Conservation (phyloP, 1,140 invertebrate species). For the Tetraneura akinire region DNA sequence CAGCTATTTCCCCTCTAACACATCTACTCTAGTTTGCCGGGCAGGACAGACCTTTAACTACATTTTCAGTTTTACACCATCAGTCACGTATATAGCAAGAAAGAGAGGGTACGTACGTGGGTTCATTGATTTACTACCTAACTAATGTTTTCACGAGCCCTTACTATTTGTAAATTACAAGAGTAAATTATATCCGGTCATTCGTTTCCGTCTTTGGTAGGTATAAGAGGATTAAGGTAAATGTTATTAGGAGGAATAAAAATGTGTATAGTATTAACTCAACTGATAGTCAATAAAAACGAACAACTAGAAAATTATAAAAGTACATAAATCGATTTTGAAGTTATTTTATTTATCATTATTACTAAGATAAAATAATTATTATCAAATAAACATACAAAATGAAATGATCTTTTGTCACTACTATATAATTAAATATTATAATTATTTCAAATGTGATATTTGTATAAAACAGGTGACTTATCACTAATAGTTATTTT, state of each 20-base stretch:
- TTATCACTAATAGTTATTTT: no score
- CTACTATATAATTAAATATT: no score
- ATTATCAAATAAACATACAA: no score
- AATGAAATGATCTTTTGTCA: no score
- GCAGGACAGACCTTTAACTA: slow-evolving; percentile 22
- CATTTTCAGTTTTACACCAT: slow-evolving; percentile 42
- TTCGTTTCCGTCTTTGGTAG: background rate
- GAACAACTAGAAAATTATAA: no score
- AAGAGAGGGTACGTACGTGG: background rate
- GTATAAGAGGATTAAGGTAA: slow-evolving; percentile 2
- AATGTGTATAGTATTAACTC: background rate
- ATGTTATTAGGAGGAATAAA: background rate
- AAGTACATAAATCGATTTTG: no score
- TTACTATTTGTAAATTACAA: slow-evolving; percentile 35
- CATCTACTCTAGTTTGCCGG: background rate
- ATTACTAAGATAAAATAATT: no score
- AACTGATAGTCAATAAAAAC: no score
- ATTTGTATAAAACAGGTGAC: no score
- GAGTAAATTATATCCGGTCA: slow-evolving; percentile 38
- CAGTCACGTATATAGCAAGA: slow-evolving; percentile 30
- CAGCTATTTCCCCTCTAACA: background rate
- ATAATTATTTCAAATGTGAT: no score
- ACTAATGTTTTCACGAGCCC: slow-evolving; percentile 41
- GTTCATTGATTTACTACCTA: slow-evolving; percentile 43
- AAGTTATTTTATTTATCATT: no score